Conservation (phyloP, 1,140 invertebrate species). For the Mercenaria mercenaria region DNA sequence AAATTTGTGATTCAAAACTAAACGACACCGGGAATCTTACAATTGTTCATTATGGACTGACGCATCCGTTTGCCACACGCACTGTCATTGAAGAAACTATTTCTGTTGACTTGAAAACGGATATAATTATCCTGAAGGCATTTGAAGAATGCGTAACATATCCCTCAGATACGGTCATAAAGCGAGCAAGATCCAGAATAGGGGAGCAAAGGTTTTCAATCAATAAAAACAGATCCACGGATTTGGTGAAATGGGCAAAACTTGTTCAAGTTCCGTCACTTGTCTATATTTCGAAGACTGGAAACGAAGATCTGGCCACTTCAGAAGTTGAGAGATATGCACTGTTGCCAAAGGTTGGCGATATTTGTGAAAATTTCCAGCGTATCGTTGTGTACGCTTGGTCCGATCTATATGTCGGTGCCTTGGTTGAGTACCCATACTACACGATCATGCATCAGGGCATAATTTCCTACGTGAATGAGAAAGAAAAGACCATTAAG, state of each 20-base stretch:
- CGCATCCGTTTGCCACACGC: not conserved
- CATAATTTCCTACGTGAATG: not conserved
- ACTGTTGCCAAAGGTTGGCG: not conserved
- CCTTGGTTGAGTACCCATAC: constrained; percentile 21
- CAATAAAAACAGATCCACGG: not conserved
- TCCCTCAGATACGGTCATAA: not conserved
- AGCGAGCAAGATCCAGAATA: constrained; percentile 16
- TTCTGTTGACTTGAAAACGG: not conserved
- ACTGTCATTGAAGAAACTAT: constrained; percentile 33
- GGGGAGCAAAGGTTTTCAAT: not conserved
- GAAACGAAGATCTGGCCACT: too few relatives aligned
- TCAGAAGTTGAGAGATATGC: not conserved
- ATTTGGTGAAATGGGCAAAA: constrained; percentile 49
- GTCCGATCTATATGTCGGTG: constrained; percentile 24
- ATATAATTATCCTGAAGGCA: not conserved
- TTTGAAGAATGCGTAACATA: constrained; percentile 13
- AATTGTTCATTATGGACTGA: constrained; percentile 40
- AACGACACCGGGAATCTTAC: not conserved
- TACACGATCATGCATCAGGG: constrained; percentile 26
- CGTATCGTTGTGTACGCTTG: not conserved
- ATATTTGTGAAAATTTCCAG: not conserved
- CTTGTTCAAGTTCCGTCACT: not conserved
- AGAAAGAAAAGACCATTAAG: constrained; percentile 5
- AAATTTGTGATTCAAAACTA: not conserved
- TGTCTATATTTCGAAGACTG: not conserved